Conservation (phyloP, 2,888 invertebrate species). For the Chrysolina haemoptera region DNA sequence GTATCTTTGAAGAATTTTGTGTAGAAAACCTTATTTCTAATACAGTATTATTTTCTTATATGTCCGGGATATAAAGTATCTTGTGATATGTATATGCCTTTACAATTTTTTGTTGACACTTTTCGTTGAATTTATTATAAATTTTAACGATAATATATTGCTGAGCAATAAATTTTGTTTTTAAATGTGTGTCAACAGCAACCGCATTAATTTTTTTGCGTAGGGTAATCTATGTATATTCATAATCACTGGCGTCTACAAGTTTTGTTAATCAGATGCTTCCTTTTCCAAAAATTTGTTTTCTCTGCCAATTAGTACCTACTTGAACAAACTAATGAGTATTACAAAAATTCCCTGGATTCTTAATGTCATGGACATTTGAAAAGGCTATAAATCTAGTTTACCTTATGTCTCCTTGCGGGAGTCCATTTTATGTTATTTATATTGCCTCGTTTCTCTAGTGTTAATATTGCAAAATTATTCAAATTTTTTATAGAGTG, state of each 20-base stretch:
- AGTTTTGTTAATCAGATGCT: neutral
- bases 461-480: neutral
- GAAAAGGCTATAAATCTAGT: neutral
- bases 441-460: neutral
- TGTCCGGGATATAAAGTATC: too few species aligned
- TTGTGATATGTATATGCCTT: too few species aligned
- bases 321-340: slow-evolving; percentile 1
- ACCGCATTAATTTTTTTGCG: too few species aligned
- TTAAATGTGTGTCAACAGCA: too few species aligned
- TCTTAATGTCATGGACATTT: neutral
- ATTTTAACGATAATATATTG: too few species aligned
- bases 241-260: neutral
- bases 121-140: too few species aligned
- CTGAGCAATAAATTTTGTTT: too few species aligned
- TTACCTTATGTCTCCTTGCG: neutral
- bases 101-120: too few species aligned
- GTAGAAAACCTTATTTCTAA: too few species aligned
- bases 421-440: neutral
- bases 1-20: too few species aligned
- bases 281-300: neutral
- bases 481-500: neutral
- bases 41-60: too few species aligned
- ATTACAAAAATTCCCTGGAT: neutral
- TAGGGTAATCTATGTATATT: too few species aligned
- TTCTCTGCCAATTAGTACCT: neutral